Percentiles rank a stretch among this genome's conserved stretches.
Conservation (phyloP, 2,888 invertebrate genomes). For the Lottia scabra region DNA sequence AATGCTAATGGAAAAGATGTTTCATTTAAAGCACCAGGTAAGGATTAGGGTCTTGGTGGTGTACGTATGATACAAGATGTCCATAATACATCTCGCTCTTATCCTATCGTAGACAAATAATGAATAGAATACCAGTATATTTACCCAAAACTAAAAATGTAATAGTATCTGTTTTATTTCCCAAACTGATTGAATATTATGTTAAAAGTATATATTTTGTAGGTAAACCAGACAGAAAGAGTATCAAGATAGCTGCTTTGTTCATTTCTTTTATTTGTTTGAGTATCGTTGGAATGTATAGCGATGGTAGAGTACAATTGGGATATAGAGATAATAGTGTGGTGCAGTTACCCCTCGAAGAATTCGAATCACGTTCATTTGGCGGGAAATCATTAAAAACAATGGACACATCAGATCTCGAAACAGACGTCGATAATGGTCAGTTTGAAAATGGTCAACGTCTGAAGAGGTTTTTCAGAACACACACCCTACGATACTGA, state of each 20-base stretch:
- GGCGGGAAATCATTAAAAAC: neutral
- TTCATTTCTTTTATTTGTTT: neutral
- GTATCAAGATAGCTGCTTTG: neutral
- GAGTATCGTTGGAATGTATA: neutral
- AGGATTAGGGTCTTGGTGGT: too few species aligned
- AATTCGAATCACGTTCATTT: neutral
- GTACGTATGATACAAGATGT: too few species aligned
- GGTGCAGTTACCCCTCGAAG: neutral
- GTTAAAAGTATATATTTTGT: neutral
- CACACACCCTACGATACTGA: conserved; percentile 9
- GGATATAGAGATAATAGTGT: neutral
- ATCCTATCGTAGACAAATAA: too few species aligned
- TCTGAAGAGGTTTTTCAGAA: neutral
- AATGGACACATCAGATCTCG: neutral
- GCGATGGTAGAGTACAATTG: neutral
- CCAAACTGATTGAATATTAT: too few species aligned
- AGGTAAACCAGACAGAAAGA: neutral
- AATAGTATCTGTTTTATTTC: too few species aligned
- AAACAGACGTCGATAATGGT: neutral
- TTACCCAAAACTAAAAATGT: too few species aligned
- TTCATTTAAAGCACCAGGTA: neutral
- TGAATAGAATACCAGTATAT: too few species aligned
- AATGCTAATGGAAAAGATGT: too few species aligned
- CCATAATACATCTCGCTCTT: too few species aligned
- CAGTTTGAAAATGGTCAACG: neutral